Percentiles rank a stretch among this genome's conserved stretches.
Evolutionary conservation across 1,140 invertebrate genomes (phyloP).

Genomic region (Dendroctonus valens): DNA sequence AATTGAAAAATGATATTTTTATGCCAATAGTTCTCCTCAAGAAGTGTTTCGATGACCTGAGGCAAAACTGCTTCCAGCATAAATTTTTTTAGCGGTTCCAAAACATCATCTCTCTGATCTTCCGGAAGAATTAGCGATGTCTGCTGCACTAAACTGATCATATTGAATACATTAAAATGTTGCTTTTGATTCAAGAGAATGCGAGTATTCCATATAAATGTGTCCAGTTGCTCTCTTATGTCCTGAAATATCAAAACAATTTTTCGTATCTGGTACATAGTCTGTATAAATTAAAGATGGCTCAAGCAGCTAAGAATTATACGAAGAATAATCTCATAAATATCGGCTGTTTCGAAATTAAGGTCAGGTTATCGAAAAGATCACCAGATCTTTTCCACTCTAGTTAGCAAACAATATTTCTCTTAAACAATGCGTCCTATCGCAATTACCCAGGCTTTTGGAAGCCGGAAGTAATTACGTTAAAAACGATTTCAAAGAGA

Average conservation of each 20-base stretch:
- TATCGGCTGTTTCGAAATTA: no score
- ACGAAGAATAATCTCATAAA: no score
- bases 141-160: constrained; percentile 10
- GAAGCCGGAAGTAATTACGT: no score
- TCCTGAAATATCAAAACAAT: constrained; percentile 6
- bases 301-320: no score
- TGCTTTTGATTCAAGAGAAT: constrained; percentile 14
- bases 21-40: constrained; percentile 5
- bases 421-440: no score
- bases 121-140: background rate
- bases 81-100: background rate
- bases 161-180: constrained; percentile 11
- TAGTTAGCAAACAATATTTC: no score
- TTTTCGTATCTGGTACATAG: no score
- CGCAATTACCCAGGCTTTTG: no score
- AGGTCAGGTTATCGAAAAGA: no score
- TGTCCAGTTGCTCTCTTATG: background rate
- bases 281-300: no score
- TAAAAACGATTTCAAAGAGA: no score
- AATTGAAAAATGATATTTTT: constrained; percentile 14
- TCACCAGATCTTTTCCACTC: no score
- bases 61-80: constrained; percentile 3
- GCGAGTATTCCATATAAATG: constrained; percentile 1
- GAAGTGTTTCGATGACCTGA: constrained; percentile 4
- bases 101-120: constrained; percentile 2